These are phyloP conservation scores for Bemisia tabaci DNA, from an alignment of 1,140 invertebrate species.

Conservation along the genomic window DNA sequence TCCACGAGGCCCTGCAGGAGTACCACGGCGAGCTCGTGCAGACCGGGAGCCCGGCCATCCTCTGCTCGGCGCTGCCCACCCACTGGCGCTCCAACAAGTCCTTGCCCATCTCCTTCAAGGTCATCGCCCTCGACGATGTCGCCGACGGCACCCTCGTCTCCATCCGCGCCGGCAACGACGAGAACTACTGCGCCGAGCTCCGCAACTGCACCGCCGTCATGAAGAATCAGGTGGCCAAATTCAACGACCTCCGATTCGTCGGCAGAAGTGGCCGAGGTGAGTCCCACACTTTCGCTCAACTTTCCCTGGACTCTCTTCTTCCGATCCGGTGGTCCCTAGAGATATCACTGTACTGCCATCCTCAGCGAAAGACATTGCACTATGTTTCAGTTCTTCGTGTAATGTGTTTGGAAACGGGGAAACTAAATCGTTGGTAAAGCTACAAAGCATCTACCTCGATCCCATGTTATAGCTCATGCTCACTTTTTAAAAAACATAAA, in stretches of 20 bases:
- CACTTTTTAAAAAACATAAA: no score
- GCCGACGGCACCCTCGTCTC: conserved; percentile 87
- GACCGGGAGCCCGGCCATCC: conserved; percentile 78
- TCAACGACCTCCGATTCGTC: conserved; percentile 93
- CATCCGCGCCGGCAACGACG: conserved; percentile 87
- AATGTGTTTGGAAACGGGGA: no score
- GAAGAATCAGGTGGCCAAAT: conserved; percentile 94
- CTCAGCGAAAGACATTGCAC: no score
- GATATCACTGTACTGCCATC: no score
- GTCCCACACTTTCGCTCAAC: no score
- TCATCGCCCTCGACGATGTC: conserved; percentile 78
- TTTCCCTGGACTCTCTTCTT: no score
- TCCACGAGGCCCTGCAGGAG: conserved; percentile 66
- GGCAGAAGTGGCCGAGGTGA: conserved; percentile 82
- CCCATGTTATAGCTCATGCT: no score
- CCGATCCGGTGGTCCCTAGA: no score
- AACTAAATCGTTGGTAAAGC: no score
- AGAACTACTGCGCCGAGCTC: conserved; percentile 88
- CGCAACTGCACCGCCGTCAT: conserved; percentile 83
- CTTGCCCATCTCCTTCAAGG: conserved; percentile 82
- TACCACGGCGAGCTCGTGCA: conserved; percentile 79
- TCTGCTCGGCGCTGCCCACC: conserved; percentile 75
- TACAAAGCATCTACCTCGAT: no score
- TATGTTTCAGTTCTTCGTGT: no score
- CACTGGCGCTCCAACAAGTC: conserved; percentile 98